These are phyloP conservation scores for Halictus quadricinctus DNA, from an alignment of 2,888 invertebrate species.

Conservation along the genomic window DNA sequence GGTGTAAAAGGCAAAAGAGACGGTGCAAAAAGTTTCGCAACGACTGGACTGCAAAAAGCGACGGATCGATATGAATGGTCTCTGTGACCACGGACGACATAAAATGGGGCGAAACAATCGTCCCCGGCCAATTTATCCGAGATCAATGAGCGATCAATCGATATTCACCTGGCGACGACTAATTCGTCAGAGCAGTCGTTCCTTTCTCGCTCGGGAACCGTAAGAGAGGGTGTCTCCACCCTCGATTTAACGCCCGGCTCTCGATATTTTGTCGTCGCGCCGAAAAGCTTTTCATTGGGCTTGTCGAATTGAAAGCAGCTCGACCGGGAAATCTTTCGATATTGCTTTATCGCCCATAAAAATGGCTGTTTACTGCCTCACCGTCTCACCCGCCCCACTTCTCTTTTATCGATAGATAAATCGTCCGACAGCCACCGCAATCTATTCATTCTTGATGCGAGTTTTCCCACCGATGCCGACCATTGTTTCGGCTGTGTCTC, in stretches of 20 bases:
- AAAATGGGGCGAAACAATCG: constrained; percentile 36
- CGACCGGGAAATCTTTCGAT: constrained; percentile 63
- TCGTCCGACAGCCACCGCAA: constrained; percentile 27
- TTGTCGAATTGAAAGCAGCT: constrained; percentile 61
- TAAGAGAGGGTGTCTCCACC: constrained; percentile 17
- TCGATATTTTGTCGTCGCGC: constrained; percentile 47
- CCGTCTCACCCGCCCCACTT: constrained; percentile 21
- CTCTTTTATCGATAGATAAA: constrained; percentile 51
- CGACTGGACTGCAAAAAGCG: not conserved
- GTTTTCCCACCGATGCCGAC: not conserved
- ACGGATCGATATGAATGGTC: constrained; percentile 41
- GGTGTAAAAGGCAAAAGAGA: not conserved
- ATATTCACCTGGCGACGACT: constrained; percentile 28
- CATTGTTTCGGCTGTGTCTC: constrained; percentile 23
- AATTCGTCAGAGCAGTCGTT: constrained; percentile 49
- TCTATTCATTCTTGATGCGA: constrained; percentile 23
- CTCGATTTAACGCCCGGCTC: constrained; percentile 44
- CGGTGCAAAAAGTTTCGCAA: not conserved
- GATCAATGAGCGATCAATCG: constrained; percentile 54
- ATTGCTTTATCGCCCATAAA: constrained; percentile 72
- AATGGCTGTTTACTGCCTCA: constrained; percentile 63
- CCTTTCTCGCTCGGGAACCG: constrained; percentile 19
- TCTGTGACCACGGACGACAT: not conserved
- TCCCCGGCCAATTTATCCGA: constrained; percentile 40
- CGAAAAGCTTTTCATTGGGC: constrained; percentile 51